Evolutionary conservation across 2,888 invertebrate genomes (phyloP), one percentile per base, ranked within the genome.

Genomic region (Cataglyphis cursor): DNA sequence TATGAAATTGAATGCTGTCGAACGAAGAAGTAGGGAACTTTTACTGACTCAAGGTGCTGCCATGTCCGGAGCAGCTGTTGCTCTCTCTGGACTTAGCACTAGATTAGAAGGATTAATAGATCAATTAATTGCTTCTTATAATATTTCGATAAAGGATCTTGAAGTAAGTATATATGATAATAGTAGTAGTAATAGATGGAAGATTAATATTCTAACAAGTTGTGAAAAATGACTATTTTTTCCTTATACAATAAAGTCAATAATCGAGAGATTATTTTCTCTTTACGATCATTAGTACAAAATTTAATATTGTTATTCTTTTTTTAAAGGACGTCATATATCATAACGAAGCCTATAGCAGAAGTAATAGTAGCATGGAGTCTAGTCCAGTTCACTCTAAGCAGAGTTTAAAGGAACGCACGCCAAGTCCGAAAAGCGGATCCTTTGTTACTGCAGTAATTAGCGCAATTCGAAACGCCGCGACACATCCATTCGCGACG

Each of bases 261-360:
- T 66, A 66, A 66, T 54, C 57, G 28, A 18, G 15, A 54, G 28
- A 38, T 44, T 68, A 8, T 38, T 59, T 31, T 54, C n/a, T 38
- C 21, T 51, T 51, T 51, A 8, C 3, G 4, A 18, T 54, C 1
- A 35, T 66, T 31, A 31, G 35, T 31, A 44, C 8, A 54, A n/a
- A 41, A 15, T 48, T 62, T 51, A 38, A 75, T 6, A 64, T 54
- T 3, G 3, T 57, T 68, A 68, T 78, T 31, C 89, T 82, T 86
- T 88, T 94, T 94, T 85, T 90, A 15, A 24, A 97, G 97, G 97
- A 97, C 92, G 96, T 97, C 82, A 97, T 97, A 90, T 98, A 96
- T 94, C 97, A 97, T 93, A 97, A 97, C 91, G 98, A 98, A 94
- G 97, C 96, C 0, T 97, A 96, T 94, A 97, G 97, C 92, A 93